phyloP scores from a whole-genome alignment of 1,140 invertebrate genomes.

The Papilio xuthus region DNA sequence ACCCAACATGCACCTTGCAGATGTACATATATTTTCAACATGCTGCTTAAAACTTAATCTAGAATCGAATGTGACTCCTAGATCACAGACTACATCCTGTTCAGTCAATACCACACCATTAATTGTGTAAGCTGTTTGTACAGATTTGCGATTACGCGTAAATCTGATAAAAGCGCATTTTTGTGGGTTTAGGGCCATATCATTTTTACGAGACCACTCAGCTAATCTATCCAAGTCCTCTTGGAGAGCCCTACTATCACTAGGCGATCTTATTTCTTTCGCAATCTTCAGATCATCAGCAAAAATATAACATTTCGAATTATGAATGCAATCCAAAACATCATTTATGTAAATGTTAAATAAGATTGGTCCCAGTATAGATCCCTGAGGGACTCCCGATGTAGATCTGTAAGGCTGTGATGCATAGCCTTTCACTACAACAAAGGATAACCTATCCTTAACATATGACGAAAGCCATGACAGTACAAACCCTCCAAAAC shows the following conservation, averaged over 20 bases:
- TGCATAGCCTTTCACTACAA: constrained; percentile 14
- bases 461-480: constrained; percentile 36
- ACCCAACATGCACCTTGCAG: constrained; percentile 27
- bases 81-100: constrained; percentile 20
- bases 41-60: constrained; percentile 19
- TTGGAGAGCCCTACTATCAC: background rate
- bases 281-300: constrained; percentile 29
- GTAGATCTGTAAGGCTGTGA: constrained; percentile 10
- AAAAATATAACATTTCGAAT: constrained; percentile 26
- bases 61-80: constrained; percentile 26
- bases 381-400: constrained; percentile 35
- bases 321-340: background rate
- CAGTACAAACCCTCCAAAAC: constrained; percentile 29
- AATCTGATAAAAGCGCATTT: background rate
- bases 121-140: background rate
- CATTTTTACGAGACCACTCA: constrained; percentile 10
- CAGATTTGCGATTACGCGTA: background rate
- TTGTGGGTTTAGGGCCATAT: background rate
- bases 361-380: constrained; percentile 31
- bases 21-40: constrained; percentile 16
- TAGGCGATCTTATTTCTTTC: background rate
- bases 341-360: constrained; percentile 34
- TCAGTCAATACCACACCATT: background rate
- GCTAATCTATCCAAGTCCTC: background rate
- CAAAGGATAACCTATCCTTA: constrained; percentile 7